These are phyloP conservation scores for Pollimyrus isidori DNA, from an alignment of 2,113 vertebrate species.

Conservation along the genomic window DNA sequence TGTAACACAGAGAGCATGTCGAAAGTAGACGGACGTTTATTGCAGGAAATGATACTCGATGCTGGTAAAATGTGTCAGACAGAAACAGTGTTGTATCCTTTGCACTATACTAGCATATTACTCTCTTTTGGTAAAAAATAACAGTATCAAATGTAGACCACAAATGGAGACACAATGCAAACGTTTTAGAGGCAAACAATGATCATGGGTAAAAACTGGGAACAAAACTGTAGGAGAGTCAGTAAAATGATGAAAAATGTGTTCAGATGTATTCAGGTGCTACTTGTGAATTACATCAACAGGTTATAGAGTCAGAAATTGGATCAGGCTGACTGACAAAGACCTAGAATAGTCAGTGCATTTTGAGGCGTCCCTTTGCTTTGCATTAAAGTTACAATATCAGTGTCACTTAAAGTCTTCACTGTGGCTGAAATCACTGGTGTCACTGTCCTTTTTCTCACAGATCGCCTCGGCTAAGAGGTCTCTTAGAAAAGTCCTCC, in stretches of 20 bases:
- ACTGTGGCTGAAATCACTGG: background rate
- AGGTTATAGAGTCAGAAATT: background rate
- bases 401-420: background rate
- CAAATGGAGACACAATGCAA: background rate
- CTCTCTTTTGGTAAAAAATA: background rate
- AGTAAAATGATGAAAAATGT: background rate
- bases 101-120: background rate
- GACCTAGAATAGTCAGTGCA: background rate
- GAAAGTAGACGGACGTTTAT: background rate
- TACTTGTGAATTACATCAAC: slow-evolving; percentile 2
- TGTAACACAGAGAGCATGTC: background rate
- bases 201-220: background rate
- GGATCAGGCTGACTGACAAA: background rate
- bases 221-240: background rate
- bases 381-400: background rate
- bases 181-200: background rate
- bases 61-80: background rate
- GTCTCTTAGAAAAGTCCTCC: background rate
- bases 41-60: background rate
- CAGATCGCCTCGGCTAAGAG: background rate
- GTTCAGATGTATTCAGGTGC: background rate
- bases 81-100: background rate
- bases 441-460: background rate
- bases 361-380: background rate
- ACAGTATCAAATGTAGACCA: background rate